These are phyloP conservation scores for Dorcus parallelipipedus DNA, from an alignment of 2,888 invertebrate species.

Conservation along the genomic window DNA sequence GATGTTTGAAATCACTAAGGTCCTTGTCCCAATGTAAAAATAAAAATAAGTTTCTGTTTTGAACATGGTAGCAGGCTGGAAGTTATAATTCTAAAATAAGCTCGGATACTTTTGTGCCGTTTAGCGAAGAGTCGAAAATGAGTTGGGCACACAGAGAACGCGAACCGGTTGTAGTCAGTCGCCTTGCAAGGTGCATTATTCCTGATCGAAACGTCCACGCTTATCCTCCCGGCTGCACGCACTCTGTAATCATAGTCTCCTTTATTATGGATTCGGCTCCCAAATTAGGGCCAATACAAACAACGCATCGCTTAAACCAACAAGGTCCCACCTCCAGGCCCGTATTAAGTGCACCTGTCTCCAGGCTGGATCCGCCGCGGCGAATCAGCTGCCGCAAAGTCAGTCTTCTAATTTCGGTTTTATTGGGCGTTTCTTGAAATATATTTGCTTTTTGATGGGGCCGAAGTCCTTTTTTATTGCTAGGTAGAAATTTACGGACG, in stretches of 20 bases:
- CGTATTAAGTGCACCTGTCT: slow-evolving; percentile 39
- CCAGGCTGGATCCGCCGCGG: slow-evolving; percentile 34
- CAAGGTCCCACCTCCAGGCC: slow-evolving; percentile 33
- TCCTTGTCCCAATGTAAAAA: no score
- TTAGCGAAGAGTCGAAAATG: not conserved
- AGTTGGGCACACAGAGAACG: not conserved
- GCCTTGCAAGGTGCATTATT: slow-evolving; percentile 1
- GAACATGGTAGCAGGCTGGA: not conserved
- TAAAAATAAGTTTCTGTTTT: no score
- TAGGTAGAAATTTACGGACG: not conserved
- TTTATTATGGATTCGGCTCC: slow-evolving; percentile 24
- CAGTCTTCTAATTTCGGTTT: not conserved
- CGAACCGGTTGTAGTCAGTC: not conserved
- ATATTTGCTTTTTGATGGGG: not conserved
- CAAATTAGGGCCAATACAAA: slow-evolving; percentile 42
- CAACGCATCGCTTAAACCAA: slow-evolving; percentile 43
- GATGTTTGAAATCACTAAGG: no score
- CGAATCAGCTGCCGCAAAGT: slow-evolving; percentile 38
- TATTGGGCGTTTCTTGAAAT: not conserved
- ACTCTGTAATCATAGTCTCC: slow-evolving; percentile 39
- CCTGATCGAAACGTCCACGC: not conserved
- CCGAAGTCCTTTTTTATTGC: not conserved
- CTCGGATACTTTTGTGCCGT: not conserved
- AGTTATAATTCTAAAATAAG: not conserved
- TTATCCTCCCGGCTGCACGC: slow-evolving; percentile 26